Evolutionary conservation across 37 sponge, comb jelly and placozoan species (phyloP), one percentile per base, ranked within the genome.

Genomic region (Agelas oroides): DNA sequence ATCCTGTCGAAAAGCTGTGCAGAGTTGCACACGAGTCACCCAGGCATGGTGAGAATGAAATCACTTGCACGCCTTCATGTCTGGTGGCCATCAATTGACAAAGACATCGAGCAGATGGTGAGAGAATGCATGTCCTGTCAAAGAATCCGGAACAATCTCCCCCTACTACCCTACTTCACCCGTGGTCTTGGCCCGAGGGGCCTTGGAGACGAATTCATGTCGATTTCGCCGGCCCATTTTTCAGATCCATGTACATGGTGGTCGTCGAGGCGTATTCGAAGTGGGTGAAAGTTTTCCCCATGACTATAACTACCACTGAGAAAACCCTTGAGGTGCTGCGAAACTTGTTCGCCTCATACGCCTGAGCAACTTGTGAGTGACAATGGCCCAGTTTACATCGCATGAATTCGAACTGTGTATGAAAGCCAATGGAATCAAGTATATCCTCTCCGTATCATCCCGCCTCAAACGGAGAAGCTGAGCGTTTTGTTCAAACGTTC

Each of bases 81-180:
- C 2, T 86, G 87, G 79, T 86, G 79, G 87, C 71, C 60, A 5
- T 63, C 74, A 56, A 70, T 86, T 20, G 87, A 86, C 39, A 0
- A 62, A 32, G 62, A 78, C 25, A 70, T 86, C 21, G 87, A 86
- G 58, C 17, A 37, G 21, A 40, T 41, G 39, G 78, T 70, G n/a
- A n/a, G n/a, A n/a, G n/a, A n/a, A n/a, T n/a, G n/a, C 21, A 41
- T 27, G 67, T 39, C n/a, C 28, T 86, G 87, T 46, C 6, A 46
- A 46, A 56, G n/a, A 18, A 8, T 28, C 37, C 30, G 52, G 76
- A 23, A 5, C 16, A 54, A n/a, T n/a, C n/a, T 31, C 76, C n/a
- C n/a, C n/a, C n/a, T n/a, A n/a, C n/a, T n/a, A n/a, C n/a, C n/a
- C n/a, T n/a, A n/a, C n/a, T 75, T 0, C 31, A 75, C 33, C 76